These are phyloP conservation scores for Rachycentron canadum DNA, from an alignment of 2,797 vertebrate species.

Conservation along the genomic window DNA sequence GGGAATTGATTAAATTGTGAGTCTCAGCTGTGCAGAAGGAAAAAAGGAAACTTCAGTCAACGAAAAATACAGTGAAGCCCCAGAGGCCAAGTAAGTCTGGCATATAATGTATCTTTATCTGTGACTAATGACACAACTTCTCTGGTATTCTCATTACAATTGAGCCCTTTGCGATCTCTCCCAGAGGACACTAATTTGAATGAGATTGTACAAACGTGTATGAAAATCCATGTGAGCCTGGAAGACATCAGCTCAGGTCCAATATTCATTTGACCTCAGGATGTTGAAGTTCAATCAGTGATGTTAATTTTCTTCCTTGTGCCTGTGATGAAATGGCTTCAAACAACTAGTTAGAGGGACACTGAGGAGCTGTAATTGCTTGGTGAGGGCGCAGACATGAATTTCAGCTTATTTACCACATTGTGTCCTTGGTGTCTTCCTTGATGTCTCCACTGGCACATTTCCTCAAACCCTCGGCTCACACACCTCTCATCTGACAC, in stretches of 20 bases:
- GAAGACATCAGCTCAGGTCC: conserved; percentile 33
- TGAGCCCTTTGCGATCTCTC: conserved; percentile 41
- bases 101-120: conserved; percentile 77
- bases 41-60: conserved; percentile 51
- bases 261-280: conserved; percentile 38
- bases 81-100: conserved; percentile 63
- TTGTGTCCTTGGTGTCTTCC: not conserved
- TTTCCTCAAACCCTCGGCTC: conserved; percentile 20
- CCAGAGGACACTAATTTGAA: conserved; percentile 57
- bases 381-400: conserved; percentile 17
- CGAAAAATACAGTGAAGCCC: conserved; percentile 64
- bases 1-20: conserved; percentile 80
- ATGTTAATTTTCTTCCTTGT: conserved; percentile 41
- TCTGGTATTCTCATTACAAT: conserved; percentile 64
- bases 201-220: conserved; percentile 40
- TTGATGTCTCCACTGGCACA: conserved; percentile 10
- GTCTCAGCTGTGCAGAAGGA: conserved; percentile 48
- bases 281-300: conserved; percentile 46
- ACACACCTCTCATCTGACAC: conserved; percentile 13
- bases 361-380: conserved; percentile 36
- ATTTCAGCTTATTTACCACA: conserved; percentile 31
- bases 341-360: conserved; percentile 30
- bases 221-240: conserved; percentile 35
- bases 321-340: conserved; percentile 44
- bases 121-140: conserved; percentile 70